phyloP scores from a whole-genome alignment of 2,113 vertebrate genomes.

The Tauraco erythrolophus region DNA sequence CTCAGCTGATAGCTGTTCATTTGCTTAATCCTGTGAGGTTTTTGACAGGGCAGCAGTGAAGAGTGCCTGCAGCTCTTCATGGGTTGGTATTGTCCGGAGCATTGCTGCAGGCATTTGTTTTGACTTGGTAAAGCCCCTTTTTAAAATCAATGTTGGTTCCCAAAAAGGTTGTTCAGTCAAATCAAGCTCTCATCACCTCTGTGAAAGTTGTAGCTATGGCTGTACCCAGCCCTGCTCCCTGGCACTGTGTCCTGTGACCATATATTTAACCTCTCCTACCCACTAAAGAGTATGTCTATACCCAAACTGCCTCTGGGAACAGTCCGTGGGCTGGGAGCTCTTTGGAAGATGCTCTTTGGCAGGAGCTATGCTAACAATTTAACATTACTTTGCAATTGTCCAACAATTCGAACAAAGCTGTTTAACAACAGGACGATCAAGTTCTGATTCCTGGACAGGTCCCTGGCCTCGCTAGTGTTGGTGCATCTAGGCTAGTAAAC shows the following conservation, averaged over 20 bases:
- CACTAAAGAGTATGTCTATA: background rate
- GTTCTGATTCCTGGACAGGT: background rate
- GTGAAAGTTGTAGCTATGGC: background rate
- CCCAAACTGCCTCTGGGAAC: background rate
- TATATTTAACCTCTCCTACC: background rate
- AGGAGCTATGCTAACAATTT: background rate
- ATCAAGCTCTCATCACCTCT: background rate
- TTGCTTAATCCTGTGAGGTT: rapidly evolving
- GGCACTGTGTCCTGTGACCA: background rate
- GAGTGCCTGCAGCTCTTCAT: background rate
- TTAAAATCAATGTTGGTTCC: background rate
- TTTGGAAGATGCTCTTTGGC: background rate
- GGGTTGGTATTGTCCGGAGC: background rate
- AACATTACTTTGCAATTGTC: background rate
- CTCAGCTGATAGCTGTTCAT: background rate
- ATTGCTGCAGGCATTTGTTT: background rate
- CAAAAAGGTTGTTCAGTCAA: background rate
- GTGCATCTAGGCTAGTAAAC: background rate
- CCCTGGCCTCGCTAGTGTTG: background rate
- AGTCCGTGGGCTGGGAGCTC: background rate
- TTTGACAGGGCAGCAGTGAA: background rate
- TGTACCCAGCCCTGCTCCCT: background rate
- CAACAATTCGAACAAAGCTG: background rate
- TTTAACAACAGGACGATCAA: background rate
- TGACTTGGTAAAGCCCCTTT: background rate